Evolutionary conservation across 2,888 invertebrate species (phyloP).

Genomic region (Bellardia pandia): DNA sequence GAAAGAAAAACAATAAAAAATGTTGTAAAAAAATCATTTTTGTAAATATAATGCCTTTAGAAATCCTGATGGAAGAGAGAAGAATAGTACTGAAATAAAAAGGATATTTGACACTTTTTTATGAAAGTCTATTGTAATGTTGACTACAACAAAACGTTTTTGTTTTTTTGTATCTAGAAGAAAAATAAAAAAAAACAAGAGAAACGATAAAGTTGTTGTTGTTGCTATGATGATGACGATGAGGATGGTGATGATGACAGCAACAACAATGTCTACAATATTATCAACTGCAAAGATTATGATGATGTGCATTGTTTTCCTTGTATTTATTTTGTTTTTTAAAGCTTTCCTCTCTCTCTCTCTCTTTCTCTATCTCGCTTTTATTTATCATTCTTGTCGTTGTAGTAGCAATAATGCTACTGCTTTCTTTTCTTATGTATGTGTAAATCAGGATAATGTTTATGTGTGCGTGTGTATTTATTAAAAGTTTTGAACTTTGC

Average conservation of each 20-base stretch:
- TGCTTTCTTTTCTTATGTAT: not conserved
- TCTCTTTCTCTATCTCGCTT: not conserved
- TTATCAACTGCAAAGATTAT: constrained; percentile 30
- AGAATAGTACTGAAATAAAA: constrained; percentile 59
- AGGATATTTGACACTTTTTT: constrained; percentile 75
- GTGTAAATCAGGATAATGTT: not conserved
- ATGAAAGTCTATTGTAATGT: constrained; percentile 69
- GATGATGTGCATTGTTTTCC: constrained; percentile 75
- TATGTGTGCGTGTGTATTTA: not conserved
- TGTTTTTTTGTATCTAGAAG: not conserved
- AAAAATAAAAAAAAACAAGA: not conserved
- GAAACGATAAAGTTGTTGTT: constrained; percentile 63
- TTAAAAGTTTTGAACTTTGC: constrained; percentile 15
- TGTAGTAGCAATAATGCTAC: not conserved
- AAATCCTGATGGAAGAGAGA: constrained; percentile 29
- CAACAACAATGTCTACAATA: constrained; percentile 58
- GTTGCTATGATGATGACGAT: constrained; percentile 72
- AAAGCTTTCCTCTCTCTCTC: constrained; percentile 24
- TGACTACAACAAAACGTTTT: constrained; percentile 64
- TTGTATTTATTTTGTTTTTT: constrained; percentile 40
- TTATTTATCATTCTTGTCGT: not conserved
- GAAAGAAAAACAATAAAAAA: constrained; percentile 44
- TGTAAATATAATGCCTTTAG: constrained; percentile 53
- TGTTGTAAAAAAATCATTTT: constrained; percentile 40
- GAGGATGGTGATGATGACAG: constrained; percentile 71